phyloP scores from a whole-genome alignment of 2,888 invertebrate genomes.

The Cheilosia grossa region DNA sequence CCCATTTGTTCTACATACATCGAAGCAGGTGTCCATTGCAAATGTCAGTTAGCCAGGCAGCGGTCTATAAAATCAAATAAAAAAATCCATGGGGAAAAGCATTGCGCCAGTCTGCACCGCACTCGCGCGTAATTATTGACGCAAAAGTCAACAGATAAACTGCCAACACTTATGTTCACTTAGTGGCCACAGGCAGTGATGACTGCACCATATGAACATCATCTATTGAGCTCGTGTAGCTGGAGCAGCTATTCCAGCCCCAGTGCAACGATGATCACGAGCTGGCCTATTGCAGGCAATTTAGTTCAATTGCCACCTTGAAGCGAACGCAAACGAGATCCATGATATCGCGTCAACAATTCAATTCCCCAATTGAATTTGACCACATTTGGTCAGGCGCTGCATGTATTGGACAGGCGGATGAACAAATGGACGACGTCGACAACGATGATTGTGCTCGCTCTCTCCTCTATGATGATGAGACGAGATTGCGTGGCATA shows the following conservation, averaged over 20 bases:
- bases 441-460: conserved; percentile 12
- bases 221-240: conserved; percentile 1
- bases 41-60: neutral
- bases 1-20: conserved; percentile 43
- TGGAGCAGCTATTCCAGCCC: conserved; percentile 4
- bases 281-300: conserved; percentile 62
- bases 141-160: conserved; percentile 51
- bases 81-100: conserved; percentile 35
- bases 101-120: conserved; percentile 16
- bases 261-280: conserved; percentile 43
- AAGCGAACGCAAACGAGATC: conserved; percentile 68
- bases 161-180: conserved; percentile 42
- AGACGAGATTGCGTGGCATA: conserved; percentile 24
- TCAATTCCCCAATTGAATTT: conserved; percentile 71
- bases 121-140: conserved; percentile 51
- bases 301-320: conserved; percentile 73
- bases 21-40: conserved; percentile 33
- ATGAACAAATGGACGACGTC: conserved; percentile 12
- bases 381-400: conserved; percentile 53
- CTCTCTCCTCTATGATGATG: conserved; percentile 5
- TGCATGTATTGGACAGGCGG: conserved; percentile 27
- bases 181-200: conserved; percentile 10
- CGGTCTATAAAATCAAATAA: conserved; percentile 43
- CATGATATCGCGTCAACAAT: conserved; percentile 70
- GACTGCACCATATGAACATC: conserved; percentile 21